A percentile compares a stretch with the other conserved stretches of the same genome.
phyloP scores from a whole-genome alignment of 2,113 vertebrate species.

The Fregata magnificens region DNA sequence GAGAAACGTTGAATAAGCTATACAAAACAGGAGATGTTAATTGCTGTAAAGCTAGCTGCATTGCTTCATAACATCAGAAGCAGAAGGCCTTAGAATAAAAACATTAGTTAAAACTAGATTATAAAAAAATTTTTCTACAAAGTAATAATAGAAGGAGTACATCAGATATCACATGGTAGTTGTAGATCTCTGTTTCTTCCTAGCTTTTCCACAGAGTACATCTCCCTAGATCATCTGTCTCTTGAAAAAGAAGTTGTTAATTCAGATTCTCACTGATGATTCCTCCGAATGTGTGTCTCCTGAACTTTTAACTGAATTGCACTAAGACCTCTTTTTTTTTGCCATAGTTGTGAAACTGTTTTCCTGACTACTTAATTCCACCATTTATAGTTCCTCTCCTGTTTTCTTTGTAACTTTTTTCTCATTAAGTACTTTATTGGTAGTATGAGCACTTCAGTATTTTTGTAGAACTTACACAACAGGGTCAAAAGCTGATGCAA shows the following conservation, averaged over 20 bases:
- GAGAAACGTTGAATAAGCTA: neutral
- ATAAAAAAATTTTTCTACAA: neutral
- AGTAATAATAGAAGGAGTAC: neutral
- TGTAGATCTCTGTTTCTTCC: neutral
- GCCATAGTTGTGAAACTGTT: neutral
- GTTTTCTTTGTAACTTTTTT: neutral
- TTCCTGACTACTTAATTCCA: neutral
- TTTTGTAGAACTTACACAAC: neutral
- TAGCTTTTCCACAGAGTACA: neutral
- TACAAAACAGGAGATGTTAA: neutral
- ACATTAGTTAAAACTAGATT: neutral
- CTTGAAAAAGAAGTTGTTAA: neutral
- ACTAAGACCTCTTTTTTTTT: neutral
- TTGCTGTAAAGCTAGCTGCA: neutral
- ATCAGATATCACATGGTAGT: neutral
- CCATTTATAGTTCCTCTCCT: neutral
- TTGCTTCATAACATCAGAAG: neutral
- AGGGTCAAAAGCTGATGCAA: neutral
- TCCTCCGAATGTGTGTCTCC: neutral
- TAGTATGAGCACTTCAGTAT: neutral
- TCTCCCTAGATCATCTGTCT: neutral
- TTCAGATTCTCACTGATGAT: neutral
- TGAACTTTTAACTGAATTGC: neutral
- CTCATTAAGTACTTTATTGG: neutral
- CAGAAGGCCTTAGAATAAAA: neutral